Base-by-base conservation (phyloP, 2,888 invertebrate genomes). In the Rhabditophanes sp. region DNA sequence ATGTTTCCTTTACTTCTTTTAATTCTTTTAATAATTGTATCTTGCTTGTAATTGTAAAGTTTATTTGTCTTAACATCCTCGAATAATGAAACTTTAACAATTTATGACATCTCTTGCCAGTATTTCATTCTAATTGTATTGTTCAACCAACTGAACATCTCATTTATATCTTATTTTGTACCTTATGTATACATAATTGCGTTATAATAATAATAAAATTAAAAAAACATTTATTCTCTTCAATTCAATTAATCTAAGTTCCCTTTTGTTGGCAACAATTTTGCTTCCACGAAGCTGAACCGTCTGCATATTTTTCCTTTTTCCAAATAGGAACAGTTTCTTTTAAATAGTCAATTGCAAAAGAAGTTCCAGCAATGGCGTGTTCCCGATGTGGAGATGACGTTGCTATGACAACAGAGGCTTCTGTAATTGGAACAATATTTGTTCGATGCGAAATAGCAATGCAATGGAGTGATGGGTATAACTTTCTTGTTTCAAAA, bases 271-370 rank as follows among this genome's bases (percentile, higher is more conserved):
- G 9, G 9, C 11, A 9, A 22, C 11, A 22, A 11, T 22, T 11
- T 22, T 9, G 11, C 22, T 22, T 9, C 11, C 9, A 9, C 9
- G 22, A 9, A 9, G 11, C 11, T 22, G 9, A 9, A 22, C 9
- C 22, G 11, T n/a, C n/a, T n/a, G n/a, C n/a, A n/a, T n/a, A n/a
- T n/a, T n/a, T 8, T 24, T 51, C 54, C 44, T 56, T 59, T 35
- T 57, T 57, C 53, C 56, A 60, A 25, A 60, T 60, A 14, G 60
- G 60, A 14, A 57, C 56, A 3, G 37, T 36, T 19, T 38, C 29
- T 33, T 60, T 60, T 24, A 60, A 33, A 15, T 46, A 43, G 33
- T 60, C 50, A 30, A 60, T 61, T 8, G 46, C 44, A 29, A 43
- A 38, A 32, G 46, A 48, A 1, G 55, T 53, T 4, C 55, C 58